These are phyloP conservation scores for Caenorhabditis plicata DNA, from an alignment of 2,888 invertebrate genomes.

Conservation along the genomic window DNA sequence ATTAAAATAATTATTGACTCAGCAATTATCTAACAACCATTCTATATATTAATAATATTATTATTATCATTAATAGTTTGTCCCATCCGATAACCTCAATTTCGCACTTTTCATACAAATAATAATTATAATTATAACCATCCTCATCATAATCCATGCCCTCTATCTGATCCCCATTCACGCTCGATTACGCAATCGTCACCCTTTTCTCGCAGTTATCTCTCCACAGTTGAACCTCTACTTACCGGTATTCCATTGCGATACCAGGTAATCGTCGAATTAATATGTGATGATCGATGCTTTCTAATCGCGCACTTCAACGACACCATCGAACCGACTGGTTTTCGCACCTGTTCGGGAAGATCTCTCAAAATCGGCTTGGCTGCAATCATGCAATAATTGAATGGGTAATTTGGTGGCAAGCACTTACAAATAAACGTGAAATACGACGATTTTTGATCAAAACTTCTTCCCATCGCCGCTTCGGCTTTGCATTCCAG, in stretches of 20 bases:
- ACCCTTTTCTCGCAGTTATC: too few species aligned
- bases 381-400: not conserved
- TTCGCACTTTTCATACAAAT: too few species aligned
- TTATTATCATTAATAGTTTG: too few species aligned
- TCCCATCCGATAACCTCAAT: too few species aligned
- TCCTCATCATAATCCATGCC: too few species aligned
- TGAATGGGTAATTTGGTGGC: not conserved
- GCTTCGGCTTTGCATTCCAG: conserved; percentile 44
- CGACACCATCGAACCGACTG: conserved; percentile 13
- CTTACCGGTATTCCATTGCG: conserved; percentile 29
- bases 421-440: conserved; percentile 27
- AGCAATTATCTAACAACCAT: too few species aligned
- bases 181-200: too few species aligned
- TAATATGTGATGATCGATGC: conserved; percentile 4
- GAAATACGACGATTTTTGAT: conserved; percentile 30
- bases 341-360: conserved; percentile 10
- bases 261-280: conserved; percentile 26
- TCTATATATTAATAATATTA: too few species aligned
- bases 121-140: too few species aligned
- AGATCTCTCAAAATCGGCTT: conserved; percentile 18
- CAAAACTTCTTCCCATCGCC: conserved; percentile 37
- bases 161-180: too few species aligned
- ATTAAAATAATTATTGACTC: too few species aligned
- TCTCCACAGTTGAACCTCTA: too few species aligned
- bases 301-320: conserved; percentile 28